A percentile compares a stretch with the other conserved stretches of the same genome.
phyloP scores from a whole-genome alignment of 2,888 invertebrate species.

The Pogonocherus hispidulus region DNA sequence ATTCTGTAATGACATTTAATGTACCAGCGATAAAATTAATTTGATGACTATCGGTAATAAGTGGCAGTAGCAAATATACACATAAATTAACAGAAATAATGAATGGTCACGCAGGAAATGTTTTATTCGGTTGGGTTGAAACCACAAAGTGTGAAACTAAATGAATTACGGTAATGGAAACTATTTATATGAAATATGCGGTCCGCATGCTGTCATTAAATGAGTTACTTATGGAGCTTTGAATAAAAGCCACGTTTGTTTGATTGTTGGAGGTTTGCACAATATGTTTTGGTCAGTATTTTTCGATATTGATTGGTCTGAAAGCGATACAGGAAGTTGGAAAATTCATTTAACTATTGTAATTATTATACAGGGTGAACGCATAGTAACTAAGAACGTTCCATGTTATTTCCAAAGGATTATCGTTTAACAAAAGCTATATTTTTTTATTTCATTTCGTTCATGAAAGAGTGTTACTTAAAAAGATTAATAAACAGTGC shows the following conservation, averaged over 20 bases:
- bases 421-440: too few relatives aligned
- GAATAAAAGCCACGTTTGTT: neutral
- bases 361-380: too few relatives aligned
- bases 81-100: neutral
- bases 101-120: neutral
- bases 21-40: neutral
- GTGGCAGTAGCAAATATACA: neutral
- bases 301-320: too few relatives aligned
- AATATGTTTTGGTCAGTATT: too few relatives aligned
- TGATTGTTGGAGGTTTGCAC: neutral
- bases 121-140: neutral
- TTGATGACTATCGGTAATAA: neutral
- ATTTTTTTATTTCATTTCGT: too few relatives aligned
- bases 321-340: too few relatives aligned
- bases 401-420: too few relatives aligned
- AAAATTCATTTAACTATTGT: too few relatives aligned
- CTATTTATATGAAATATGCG: neutral
- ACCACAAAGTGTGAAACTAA: conserved; percentile 1
- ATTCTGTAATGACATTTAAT: neutral
- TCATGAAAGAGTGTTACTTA: too few relatives aligned
- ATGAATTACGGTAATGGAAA: conserved; percentile 4
- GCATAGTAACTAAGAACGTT: too few relatives aligned
- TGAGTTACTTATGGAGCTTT: neutral
- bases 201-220: neutral
- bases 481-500: too few relatives aligned